phyloP scores from a whole-genome alignment of 2,113 vertebrate species.

The Ammodytes dubius region DNA sequence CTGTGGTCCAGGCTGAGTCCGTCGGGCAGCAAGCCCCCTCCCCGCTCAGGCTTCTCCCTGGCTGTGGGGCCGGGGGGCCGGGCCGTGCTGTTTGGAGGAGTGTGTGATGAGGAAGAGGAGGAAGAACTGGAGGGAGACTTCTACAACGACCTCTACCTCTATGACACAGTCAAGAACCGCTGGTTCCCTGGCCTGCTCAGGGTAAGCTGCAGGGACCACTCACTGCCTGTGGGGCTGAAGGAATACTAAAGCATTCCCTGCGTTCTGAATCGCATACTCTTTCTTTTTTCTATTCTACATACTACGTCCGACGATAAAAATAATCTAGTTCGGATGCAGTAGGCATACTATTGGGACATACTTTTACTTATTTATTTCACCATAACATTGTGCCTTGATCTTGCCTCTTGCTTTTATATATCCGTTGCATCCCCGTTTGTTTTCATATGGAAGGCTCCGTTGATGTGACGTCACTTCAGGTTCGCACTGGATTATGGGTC shows the following conservation, averaged over 20 bases:
- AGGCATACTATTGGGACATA: too few species aligned
- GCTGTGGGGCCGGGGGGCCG: conserved; percentile 85
- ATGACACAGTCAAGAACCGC: conserved; percentile 89
- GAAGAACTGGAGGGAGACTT: conserved; percentile 94
- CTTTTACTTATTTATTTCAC: too few species aligned
- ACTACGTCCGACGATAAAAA: too few species aligned
- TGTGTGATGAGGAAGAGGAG: conserved; percentile 95
- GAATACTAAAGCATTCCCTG: background rate
- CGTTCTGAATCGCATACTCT: too few species aligned
- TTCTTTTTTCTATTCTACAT: too few species aligned
- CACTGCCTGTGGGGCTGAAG: background rate
- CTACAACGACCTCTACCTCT: conserved; percentile 92
- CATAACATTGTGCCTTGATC: too few species aligned
- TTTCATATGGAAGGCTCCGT: too few species aligned
- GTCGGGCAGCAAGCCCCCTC: conserved; percentile 88
- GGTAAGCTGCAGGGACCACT: conserved; percentile 73
- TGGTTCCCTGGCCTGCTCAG: conserved; percentile 91
- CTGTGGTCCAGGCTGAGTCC: conserved; percentile 89
- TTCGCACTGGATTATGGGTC: too few species aligned
- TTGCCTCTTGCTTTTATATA: too few species aligned
- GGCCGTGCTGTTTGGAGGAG: conserved; percentile 92
- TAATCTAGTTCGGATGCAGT: too few species aligned
- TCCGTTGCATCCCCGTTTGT: too few species aligned
- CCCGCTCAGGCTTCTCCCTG: conserved; percentile 92
- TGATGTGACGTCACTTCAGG: too few species aligned